Percentiles rank a stretch among this genome's conserved stretches.
Evolutionary conservation across 2,113 vertebrate species (phyloP).

Genomic region (Junco hyemalis): DNA sequence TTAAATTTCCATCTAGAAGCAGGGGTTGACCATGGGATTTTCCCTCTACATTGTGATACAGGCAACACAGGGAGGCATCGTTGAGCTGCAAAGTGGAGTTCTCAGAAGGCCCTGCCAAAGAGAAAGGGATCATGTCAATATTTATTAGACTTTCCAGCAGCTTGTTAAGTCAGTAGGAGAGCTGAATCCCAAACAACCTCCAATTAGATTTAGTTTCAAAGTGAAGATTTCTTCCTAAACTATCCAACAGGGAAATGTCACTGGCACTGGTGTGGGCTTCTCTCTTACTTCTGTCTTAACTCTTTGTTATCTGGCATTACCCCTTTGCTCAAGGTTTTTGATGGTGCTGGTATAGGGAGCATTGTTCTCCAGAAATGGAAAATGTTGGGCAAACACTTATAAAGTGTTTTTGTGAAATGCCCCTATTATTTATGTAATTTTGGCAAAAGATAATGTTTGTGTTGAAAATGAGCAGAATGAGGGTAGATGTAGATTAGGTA

Average conservation of each 20-base stretch:
- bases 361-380: not conserved
- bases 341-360: accelerated
- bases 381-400: accelerated
- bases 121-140: slow-evolving; percentile 29
- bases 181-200: slow-evolving; percentile 50
- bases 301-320: not conserved
- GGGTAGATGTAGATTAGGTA: not conserved
- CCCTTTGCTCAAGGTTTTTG: not conserved
- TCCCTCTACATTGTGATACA: not conserved
- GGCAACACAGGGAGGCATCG: slow-evolving; percentile 3
- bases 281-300: not conserved
- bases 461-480: not conserved
- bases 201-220: slow-evolving; percentile 53
- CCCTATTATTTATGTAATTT: not conserved
- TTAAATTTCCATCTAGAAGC: not conserved
- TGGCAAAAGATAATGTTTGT: not conserved
- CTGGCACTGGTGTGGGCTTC: not conserved
- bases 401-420: accelerated
- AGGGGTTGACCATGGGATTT: not conserved
- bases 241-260: not conserved
- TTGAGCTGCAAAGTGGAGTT: not conserved
- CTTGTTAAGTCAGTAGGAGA: slow-evolving; percentile 43
- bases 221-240: not conserved
- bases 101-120: not conserved
- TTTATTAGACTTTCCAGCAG: slow-evolving; percentile 40